These are phyloP conservation scores for Nymphicus hollandicus DNA, from an alignment of 2,113 vertebrate genomes.

Conservation along the genomic window DNA sequence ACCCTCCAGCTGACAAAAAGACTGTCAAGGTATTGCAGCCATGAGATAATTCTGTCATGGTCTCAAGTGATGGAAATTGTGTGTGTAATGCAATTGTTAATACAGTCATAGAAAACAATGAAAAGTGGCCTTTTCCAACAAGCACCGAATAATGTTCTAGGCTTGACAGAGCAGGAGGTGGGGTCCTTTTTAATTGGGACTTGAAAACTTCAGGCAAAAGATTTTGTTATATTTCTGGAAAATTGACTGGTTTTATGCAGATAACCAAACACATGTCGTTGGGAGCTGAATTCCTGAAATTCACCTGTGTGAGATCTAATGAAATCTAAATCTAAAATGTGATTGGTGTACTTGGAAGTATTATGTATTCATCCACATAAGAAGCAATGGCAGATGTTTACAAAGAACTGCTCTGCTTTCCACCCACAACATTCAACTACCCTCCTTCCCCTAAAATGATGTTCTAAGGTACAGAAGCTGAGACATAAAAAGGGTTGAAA, in stretches of 20 bases:
- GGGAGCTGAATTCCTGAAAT: neutral
- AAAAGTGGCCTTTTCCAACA: neutral
- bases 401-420: neutral
- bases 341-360: slow-evolving; percentile 40
- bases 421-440: neutral
- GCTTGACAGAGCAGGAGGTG: neutral
- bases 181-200: neutral
- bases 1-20: slow-evolving; percentile 72
- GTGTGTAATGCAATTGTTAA: neutral
- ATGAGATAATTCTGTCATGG: neutral
- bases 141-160: neutral
- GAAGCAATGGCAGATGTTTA: slow-evolving; percentile 39
- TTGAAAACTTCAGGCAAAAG: neutral
- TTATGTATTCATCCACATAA: slow-evolving; percentile 23
- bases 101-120: neutral
- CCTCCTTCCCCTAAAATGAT: neutral
- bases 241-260: neutral
- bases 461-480: neutral
- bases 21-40: neutral
- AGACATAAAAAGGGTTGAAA: neutral
- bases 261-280: neutral
- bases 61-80: neutral
- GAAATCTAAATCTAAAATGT: slow-evolving; percentile 66
- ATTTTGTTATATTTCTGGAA: neutral
- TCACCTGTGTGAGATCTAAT: slow-evolving; percentile 19